phyloP scores from a whole-genome alignment of 2,113 vertebrate species.

The Vanacampus margaritifer region DNA sequence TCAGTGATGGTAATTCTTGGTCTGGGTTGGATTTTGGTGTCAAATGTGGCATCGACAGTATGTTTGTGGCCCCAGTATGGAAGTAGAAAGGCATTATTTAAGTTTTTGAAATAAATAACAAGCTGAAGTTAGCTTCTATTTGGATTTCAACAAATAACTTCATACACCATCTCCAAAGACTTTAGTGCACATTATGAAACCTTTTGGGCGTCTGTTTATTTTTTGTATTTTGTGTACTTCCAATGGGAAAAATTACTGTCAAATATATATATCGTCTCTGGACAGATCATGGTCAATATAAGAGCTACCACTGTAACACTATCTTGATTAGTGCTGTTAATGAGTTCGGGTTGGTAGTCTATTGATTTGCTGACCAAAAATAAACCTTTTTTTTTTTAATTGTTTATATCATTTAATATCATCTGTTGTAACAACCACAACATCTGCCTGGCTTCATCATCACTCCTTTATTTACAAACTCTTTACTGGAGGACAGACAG shows the following conservation, averaged over 20 bases:
- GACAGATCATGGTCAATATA: neutral
- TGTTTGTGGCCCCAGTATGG: too few relatives aligned
- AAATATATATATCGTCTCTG: too few relatives aligned
- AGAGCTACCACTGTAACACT: neutral
- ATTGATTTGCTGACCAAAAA: neutral
- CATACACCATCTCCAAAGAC: too few relatives aligned
- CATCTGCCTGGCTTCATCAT: neutral
- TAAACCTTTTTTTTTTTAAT: neutral
- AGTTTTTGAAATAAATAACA: too few relatives aligned
- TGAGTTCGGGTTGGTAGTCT: neutral
- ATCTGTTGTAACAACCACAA: neutral
- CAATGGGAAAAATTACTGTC: too few relatives aligned
- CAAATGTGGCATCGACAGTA: neutral
- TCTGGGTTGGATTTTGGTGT: neutral
- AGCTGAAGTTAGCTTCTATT: too few relatives aligned
- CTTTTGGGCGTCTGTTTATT: too few relatives aligned
- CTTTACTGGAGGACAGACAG: neutral
- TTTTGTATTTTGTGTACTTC: too few relatives aligned
- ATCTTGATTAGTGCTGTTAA: neutral
- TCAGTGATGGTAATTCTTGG: neutral
- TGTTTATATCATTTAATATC: too few relatives aligned
- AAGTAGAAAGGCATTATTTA: too few relatives aligned
- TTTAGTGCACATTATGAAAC: too few relatives aligned
- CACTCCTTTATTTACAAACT: neutral
- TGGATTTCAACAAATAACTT: too few relatives aligned